phyloP scores from a whole-genome alignment of 1,140 invertebrate genomes.

The Apis florea region DNA sequence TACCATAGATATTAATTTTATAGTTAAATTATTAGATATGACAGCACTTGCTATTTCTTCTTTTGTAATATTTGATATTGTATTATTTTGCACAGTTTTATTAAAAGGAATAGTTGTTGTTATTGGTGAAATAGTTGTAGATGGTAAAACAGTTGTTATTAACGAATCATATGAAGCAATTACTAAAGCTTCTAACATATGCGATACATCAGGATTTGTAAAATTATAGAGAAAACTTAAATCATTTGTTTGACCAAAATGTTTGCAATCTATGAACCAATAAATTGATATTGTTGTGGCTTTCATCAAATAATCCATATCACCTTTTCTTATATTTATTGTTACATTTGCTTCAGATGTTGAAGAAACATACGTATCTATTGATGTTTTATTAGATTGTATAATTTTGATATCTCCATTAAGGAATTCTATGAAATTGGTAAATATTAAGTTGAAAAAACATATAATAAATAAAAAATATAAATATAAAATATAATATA shows the following conservation, averaged over 20 bases:
- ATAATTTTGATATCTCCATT: conserved; percentile 84
- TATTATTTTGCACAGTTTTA: conserved; percentile 11
- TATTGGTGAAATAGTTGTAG: conserved; percentile 56
- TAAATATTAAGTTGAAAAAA: conserved; percentile 45
- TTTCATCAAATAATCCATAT: conserved; percentile 83
- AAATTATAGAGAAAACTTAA: conserved; percentile 84
- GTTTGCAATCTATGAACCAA: conserved; percentile 90
- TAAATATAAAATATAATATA: too few relatives aligned
- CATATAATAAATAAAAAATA: conserved; percentile 33
- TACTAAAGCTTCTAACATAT: conserved; percentile 86
- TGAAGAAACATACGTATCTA: conserved; percentile 83
- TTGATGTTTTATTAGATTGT: conserved; percentile 83
- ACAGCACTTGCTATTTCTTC: conserved; percentile 1
- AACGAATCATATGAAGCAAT: conserved; percentile 84
- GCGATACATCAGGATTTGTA: conserved; percentile 81
- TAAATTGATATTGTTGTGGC: conserved; percentile 84
- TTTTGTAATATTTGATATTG: conserved; percentile 16
- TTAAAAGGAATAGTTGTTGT: conserved; percentile 46
- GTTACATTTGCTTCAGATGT: conserved; percentile 81
- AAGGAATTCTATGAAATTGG: conserved; percentile 80
- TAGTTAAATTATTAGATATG: background rate
- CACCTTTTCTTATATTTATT: conserved; percentile 82
- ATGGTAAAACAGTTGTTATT: conserved; percentile 81
- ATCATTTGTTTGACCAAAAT: conserved; percentile 84
- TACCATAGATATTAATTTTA: background rate